Evolutionary conservation across 2,113 vertebrate genomes (phyloP).

Genomic region (Pangasianodon gigas): DNA sequence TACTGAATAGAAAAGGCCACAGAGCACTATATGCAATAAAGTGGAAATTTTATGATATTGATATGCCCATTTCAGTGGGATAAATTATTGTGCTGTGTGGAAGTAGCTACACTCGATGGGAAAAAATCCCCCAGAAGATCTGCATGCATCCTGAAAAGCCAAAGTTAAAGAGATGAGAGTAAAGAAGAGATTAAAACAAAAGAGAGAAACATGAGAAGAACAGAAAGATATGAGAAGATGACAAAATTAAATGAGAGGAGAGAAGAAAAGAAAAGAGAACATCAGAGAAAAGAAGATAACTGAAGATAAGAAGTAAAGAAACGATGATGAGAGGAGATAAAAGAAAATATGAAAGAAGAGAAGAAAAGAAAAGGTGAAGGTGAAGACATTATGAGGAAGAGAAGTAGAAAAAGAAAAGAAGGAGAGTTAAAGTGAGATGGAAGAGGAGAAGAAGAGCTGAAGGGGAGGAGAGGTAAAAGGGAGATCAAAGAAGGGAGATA

Average conservation of each 20-base stretch:
- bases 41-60: slow-evolving; percentile 7
- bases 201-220: not conserved
- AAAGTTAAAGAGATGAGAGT: not conserved
- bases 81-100: not conserved
- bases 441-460: not conserved
- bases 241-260: not conserved
- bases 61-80: not conserved
- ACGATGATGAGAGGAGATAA: not conserved
- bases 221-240: not conserved
- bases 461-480: not conserved
- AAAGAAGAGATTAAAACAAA: not conserved
- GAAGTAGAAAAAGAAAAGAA: not conserved
- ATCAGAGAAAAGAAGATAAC: not conserved
- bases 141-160: not conserved
- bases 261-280: not conserved
- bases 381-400: not conserved
- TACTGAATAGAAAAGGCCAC: not conserved
- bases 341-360: not conserved
- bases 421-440: not conserved
- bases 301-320: not conserved
- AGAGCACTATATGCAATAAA: not conserved
- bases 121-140: not conserved
- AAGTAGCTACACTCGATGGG: not conserved
- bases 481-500: not conserved
- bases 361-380: not conserved